Evolutionary conservation across 2,113 vertebrate species (phyloP), one percentile per base, ranked within the genome.

Genomic region (Datnioides undecimradiatus): DNA sequence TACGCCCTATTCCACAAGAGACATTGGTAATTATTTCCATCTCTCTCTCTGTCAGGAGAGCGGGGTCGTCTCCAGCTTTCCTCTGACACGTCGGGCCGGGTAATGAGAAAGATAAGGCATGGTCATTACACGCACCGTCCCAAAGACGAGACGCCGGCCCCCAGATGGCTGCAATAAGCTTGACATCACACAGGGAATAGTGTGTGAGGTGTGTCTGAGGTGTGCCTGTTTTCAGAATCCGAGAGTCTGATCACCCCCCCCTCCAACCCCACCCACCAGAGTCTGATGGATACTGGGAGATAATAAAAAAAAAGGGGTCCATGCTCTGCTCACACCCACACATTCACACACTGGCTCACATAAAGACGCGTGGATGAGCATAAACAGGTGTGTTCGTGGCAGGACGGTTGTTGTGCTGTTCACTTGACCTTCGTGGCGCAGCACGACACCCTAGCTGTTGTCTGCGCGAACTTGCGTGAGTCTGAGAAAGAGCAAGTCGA

Each of bases 1-100:
- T 92, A 92, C 77, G 64, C 76, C 90, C 82, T 76, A 87, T 87
- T 93, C 87, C 92, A 94, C 93, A 82, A 82, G 92, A 93, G 91
- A 92, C 90, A 25, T 83, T 84, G 79, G 84, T 93, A 93, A 94
- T 92, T 90, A 92, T 93, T 90, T 91, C 88, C 91, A 85, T 90
- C 73, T 83, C 80, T 81, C 51, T 55, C 43, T 83, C 82, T 86
- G 84, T 89, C 86, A 85, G 69, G 85, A 76, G 83, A 75, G 76
- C 75, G 31, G 67, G 60, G 73, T 74, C 69, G 51, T 86, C 85
- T 88, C 57, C 71, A 59, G 78, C 86, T 69, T 84, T 34, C 66
- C 84, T 73, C 70, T 82, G 87, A 92, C 89, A 84, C 87, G 81
- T 87, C 43, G 10, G 83, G 76, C 67, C 23, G 66, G 79, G 84